A percentile compares a stretch with the other conserved stretches of the same genome.
These are phyloP conservation scores for Sander vitreus DNA, from an alignment of 2,113 vertebrate species.

Conservation along the genomic window DNA sequence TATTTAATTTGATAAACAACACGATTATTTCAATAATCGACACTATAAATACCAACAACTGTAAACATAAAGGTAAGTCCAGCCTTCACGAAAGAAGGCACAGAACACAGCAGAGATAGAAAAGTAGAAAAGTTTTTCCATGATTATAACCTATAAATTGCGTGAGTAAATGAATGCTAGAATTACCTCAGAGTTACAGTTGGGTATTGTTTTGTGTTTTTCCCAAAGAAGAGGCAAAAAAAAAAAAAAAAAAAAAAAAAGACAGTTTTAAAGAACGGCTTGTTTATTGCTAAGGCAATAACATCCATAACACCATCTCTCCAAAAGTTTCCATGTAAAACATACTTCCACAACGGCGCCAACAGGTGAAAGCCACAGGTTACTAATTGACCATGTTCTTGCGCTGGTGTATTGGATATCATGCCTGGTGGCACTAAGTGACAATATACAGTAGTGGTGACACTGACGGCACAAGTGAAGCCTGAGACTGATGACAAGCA, in stretches of 20 bases:
- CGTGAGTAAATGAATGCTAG: not conserved
- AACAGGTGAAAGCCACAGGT: constrained; percentile 73
- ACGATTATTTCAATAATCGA: not conserved
- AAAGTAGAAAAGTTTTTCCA: not conserved
- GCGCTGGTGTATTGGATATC: constrained; percentile 64
- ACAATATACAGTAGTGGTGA: constrained; percentile 75
- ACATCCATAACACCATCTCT: constrained; percentile 44
- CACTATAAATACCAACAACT: not conserved
- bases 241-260: too few relatives aligned
- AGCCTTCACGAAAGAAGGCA: not conserved
- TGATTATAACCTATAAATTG: not conserved
- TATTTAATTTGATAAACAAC: not conserved
- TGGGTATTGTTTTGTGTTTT: too few relatives aligned
- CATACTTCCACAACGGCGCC: constrained; percentile 48
- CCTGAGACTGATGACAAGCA: constrained; percentile 72
- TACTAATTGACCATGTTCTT: constrained; percentile 58
- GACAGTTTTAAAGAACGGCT: too few relatives aligned
- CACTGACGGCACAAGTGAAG: constrained; percentile 72
- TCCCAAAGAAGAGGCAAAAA: too few relatives aligned
- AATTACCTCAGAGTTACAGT: too few relatives aligned
- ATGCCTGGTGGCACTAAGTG: constrained; percentile 66
- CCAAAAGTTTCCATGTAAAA: constrained; percentile 41
- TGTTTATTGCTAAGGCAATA: too few relatives aligned
- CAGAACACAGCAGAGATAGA: not conserved
- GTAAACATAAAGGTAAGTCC: not conserved